Evolutionary conservation across 2,888 invertebrate species (phyloP).

Genomic region (Dynastes grantii): DNA sequence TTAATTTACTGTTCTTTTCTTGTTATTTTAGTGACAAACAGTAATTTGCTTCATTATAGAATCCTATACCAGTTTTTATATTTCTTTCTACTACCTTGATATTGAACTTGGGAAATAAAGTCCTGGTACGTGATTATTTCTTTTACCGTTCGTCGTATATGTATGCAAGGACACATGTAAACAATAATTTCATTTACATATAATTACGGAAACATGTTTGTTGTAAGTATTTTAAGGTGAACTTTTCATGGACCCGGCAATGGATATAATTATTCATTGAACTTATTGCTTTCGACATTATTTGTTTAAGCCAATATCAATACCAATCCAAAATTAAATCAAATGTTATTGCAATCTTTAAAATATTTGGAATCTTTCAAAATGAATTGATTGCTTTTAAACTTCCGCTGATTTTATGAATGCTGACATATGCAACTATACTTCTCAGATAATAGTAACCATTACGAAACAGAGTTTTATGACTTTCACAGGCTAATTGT

Average conservation of each 20-base stretch:
- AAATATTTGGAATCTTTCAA: background rate
- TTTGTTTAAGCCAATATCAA: background rate
- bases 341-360: background rate
- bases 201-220: slow-evolving; percentile 11
- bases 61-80: background rate
- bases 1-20: slow-evolving; percentile 12
- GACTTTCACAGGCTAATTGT: slow-evolving; percentile 1
- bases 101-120: slow-evolving; percentile 26
- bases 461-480: background rate
- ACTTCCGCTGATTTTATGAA: slow-evolving; percentile 11
- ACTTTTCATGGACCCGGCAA: background rate
- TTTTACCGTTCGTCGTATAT: slow-evolving; percentile 5
- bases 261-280: no score
- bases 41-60: slow-evolving; percentile 12
- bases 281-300: background rate
- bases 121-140: background rate
- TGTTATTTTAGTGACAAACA: slow-evolving; percentile 8
- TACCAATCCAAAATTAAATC: background rate
- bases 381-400: background rate
- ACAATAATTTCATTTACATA: slow-evolving; percentile 14
- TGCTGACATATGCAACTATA: background rate
- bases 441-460: background rate
- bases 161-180: slow-evolving; percentile 18
- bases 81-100: slow-evolving; percentile 12
- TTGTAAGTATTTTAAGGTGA: slow-evolving; percentile 9